Percentiles rank a stretch among this genome's conserved stretches.
Conservation (phyloP, 2,113 vertebrate genomes). For the Amphilophus citrinellus region DNA sequence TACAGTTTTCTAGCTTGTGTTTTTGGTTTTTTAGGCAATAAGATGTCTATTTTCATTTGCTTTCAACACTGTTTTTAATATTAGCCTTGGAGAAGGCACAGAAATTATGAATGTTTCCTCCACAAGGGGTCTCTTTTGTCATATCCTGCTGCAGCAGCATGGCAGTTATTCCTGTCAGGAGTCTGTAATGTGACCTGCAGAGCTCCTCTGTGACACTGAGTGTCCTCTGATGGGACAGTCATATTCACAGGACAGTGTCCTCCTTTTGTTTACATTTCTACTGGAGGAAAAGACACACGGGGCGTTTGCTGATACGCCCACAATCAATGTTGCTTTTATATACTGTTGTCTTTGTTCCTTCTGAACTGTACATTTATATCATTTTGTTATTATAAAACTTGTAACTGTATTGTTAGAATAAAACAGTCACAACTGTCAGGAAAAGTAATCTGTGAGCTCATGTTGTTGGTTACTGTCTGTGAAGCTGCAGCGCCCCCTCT, state of each 20-base stretch:
- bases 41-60: conserved; percentile 28
- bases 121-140: conserved; percentile 39
- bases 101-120: conserved; percentile 28
- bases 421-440: conserved; percentile 54
- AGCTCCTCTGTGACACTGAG: conserved; percentile 22
- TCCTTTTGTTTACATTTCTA: conserved; percentile 71
- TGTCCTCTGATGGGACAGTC: conserved; percentile 33
- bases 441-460: background rate
- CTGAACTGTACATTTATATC: conserved; percentile 69
- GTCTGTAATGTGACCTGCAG: conserved; percentile 40
- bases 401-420: conserved; percentile 68
- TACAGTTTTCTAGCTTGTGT: conserved; percentile 40
- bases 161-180: conserved; percentile 38
- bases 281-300: conserved; percentile 39
- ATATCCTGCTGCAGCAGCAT: conserved; percentile 26
- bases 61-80: conserved; percentile 33
- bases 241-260: conserved; percentile 29
- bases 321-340: conserved; percentile 73
- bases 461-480: background rate
- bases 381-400: conserved; percentile 74
- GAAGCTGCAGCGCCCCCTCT: conserved; percentile 29
- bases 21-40: conserved; percentile 19
- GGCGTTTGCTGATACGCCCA: conserved; percentile 44
- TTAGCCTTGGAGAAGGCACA: conserved; percentile 11
- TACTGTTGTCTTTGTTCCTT: conserved; percentile 50